Base-by-base conservation (phyloP, 1,140 invertebrate genomes). In the Neodiprion lecontei region DNA sequence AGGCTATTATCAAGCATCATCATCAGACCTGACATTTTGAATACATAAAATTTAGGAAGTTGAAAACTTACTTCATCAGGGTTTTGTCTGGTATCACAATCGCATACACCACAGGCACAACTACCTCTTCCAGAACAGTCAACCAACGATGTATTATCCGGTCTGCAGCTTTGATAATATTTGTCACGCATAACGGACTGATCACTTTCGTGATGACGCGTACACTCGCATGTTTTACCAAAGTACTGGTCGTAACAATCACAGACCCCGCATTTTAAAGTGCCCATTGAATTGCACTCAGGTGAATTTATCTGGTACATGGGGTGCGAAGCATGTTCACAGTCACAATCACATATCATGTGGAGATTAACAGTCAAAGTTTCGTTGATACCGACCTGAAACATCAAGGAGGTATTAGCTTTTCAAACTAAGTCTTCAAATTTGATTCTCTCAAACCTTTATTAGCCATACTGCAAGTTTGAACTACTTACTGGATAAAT, bases 321-420 rank as follows among this genome's bases (percentile, higher is more conserved):
- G 69, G 81, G 81, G 76, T 92, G 90, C 68, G 90, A 90, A 0
- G 87, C 85, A 75, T 90, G 89, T 84, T 97, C 96, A 87, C 97
- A 99, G 28, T 93, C 93, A 81, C 97, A 99, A 77, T 96, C 93
- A 82, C 97, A 99, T 1, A 96, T 87, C 91, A 98, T 95, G 82
- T 97, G 93, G 74, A 99, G 84, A 79, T 97, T 93, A 1, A 99
- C 92, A 7, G 91, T 90, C 7, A 99, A 89, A 81, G 92, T 93
- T 86, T 99, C 98, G 75, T 95, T 95, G 65, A 98, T 93, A 77
- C 96, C 97, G 28, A 98, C 86, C 87, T 88, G 65, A n/a, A 71
- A 53, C 17, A 72, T 66, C 47, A 67, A 74, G 73, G 21, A 28
- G 50, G 21, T 76, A 48, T 40, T 9, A 67, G 48, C 65, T 72